Evolutionary conservation across 1,140 invertebrate genomes (phyloP).

Genomic region (Aethina tumida): DNA sequence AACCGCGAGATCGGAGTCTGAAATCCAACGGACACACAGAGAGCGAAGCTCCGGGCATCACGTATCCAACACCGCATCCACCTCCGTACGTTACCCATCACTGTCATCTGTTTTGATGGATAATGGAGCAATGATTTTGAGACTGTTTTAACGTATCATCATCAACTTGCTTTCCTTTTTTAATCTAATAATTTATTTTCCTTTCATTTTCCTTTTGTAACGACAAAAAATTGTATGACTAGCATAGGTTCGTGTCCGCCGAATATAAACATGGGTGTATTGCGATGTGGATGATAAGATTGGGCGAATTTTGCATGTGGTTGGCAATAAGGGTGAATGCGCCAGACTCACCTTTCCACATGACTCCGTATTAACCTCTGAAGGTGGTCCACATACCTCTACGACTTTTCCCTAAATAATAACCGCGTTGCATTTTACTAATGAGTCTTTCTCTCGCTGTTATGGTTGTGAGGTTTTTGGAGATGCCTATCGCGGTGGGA

Average conservation of each 20-base stretch:
- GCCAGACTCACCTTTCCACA: constrained; percentile 1
- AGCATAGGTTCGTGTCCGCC: neutral
- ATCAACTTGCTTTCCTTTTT: neutral
- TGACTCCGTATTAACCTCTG: neutral
- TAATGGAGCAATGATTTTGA: too few species aligned
- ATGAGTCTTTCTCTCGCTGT: neutral
- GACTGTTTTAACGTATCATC: too few species aligned
- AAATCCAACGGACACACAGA: too few species aligned
- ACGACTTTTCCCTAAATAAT: neutral
- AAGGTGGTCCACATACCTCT: too few species aligned
- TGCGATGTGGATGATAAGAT: neutral
- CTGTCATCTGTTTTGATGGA: too few species aligned
- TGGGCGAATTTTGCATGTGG: constrained; percentile 1
- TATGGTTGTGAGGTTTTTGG: neutral
- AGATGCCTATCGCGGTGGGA: too few species aligned
- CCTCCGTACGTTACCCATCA: too few species aligned
- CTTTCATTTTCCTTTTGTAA: neutral
- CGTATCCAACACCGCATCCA: too few species aligned
- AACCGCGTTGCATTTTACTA: neutral
- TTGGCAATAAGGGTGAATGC: constrained; percentile 1
- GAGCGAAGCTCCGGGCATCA: too few species aligned
- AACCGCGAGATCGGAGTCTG: too few species aligned
- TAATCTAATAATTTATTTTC: neutral
- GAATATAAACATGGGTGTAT: constrained; percentile 1
- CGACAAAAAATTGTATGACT: neutral